Evolutionary conservation across 64 coral and sea anemone genomes (phyloP), one percentile per base, ranked within the genome.

Genomic region (Pocillopora verrucosa): DNA sequence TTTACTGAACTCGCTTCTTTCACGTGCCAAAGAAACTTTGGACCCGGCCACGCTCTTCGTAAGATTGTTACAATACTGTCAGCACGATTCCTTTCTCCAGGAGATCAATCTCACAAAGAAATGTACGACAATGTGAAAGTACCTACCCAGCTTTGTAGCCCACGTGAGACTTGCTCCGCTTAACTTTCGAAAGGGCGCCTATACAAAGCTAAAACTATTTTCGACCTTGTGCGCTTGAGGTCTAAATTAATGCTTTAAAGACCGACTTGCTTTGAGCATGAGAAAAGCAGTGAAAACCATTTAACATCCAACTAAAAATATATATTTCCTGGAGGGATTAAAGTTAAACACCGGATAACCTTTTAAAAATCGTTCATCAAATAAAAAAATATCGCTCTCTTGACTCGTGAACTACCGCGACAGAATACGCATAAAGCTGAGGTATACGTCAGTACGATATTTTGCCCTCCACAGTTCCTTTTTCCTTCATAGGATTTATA

Each of bases 1-100:
- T 16, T 56, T 16, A 37, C 20, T 59, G 51, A 4, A 79, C 19
- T n/a, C 19, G 77, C 77, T 12, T 10, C 10, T n/a, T 51, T 79
- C 77, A 79, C 77, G 77, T 79, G 57, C 77, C 77, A 22, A 79
- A 79, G 51, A 22, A 59, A 60, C 16, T n/a, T 70, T 12, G 59
- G 77, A 79, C 17, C 77, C 41, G 41, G 41, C 41, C 26, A 59
- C 34, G 16, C 10, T 81, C 59, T 34, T 60, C 13, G 0, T 35
- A 60, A 79, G 15, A 79, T 11, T 24, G 22, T 63, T 81, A 62
- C 59, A 81, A 62, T 81, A 30, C 58, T 16, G 36, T 35, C 13
- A 81, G 59, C 79, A 35, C 56, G 56, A 79, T 25, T 17, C 11
- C 16, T 58, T 15, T 78, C 56, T 58, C 57, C 56, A 70, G n/a